phyloP scores from a whole-genome alignment of 2,888 invertebrate species.

The Mesorhabditis sp. region DNA sequence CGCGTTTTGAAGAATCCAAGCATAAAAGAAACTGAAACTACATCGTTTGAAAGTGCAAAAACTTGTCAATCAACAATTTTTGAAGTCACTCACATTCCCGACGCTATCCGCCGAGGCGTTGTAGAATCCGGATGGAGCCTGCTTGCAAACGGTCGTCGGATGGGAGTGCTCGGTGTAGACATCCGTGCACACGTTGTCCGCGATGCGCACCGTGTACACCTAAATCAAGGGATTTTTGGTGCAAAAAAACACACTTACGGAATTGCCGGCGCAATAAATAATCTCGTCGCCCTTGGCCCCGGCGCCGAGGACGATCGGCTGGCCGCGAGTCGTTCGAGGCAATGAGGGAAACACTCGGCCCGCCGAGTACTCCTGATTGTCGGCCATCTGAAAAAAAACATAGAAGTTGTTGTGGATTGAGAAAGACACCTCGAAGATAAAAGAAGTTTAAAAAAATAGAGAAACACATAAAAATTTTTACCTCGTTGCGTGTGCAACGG shows the following conservation, averaged over 20 bases:
- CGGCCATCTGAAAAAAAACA: not conserved
- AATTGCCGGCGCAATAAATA: constrained; percentile 93
- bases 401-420: not conserved
- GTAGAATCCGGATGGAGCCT: constrained; percentile 74
- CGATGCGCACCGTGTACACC: not conserved
- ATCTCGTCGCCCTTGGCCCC: constrained; percentile 96
- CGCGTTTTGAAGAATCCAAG: no score
- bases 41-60: no score
- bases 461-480: no score
- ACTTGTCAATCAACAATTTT: not conserved
- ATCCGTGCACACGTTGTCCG: constrained; percentile 85
- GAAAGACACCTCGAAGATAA: not conserved
- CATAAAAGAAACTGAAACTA: no score
- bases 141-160: constrained; percentile 91
- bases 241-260: constrained; percentile 66
- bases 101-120: constrained; percentile 34
- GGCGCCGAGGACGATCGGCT: constrained; percentile 79
- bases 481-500: no score
- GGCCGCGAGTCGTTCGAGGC: constrained; percentile 88
- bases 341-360: constrained; percentile 73
- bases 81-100: constrained; percentile 18
- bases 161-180: constrained; percentile 96
- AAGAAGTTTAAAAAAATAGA: no score
- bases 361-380: constrained; percentile 15
- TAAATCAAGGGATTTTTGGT: not conserved